Conservation (phyloP, 2,113 vertebrate genomes). For the Platysteira castanea region DNA sequence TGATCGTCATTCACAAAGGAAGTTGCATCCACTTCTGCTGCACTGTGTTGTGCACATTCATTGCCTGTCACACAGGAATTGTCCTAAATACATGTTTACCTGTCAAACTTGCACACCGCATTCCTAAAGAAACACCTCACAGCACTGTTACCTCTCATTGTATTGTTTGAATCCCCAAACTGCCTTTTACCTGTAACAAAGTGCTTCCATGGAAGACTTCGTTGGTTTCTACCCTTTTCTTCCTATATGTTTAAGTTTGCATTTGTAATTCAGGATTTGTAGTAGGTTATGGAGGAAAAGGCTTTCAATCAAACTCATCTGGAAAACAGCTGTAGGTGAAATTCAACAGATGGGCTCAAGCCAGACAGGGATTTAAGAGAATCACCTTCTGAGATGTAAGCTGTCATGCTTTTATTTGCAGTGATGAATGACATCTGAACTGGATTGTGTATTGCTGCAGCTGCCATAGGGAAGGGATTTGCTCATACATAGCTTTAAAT, state of each 20-base stretch:
- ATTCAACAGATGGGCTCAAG: not conserved
- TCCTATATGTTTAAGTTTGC: not conserved
- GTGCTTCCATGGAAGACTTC: not conserved
- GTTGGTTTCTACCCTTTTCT: not conserved
- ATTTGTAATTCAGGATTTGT: not conserved
- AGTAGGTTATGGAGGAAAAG: not conserved
- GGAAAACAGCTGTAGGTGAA: not conserved
- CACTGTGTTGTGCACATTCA: accelerated
- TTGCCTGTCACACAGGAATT: not conserved
- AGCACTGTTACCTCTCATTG: not conserved
- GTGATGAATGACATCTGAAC: not conserved
- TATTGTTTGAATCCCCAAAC: not conserved
- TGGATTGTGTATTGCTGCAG: not conserved
- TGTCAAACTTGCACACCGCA: not conserved
- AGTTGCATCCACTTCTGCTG: not conserved
- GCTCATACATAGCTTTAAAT: accelerated
- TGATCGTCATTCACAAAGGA: not conserved
- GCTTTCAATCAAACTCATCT: not conserved
- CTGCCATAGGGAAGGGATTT: not conserved
- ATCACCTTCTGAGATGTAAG: not conserved
- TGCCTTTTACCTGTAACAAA: no score
- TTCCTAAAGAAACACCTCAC: not conserved
- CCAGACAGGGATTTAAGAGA: not conserved
- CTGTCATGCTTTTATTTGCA: not conserved
- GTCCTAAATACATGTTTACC: not conserved